Evolutionary conservation across 2,113 vertebrate species (phyloP).

Genomic region (human): DNA sequence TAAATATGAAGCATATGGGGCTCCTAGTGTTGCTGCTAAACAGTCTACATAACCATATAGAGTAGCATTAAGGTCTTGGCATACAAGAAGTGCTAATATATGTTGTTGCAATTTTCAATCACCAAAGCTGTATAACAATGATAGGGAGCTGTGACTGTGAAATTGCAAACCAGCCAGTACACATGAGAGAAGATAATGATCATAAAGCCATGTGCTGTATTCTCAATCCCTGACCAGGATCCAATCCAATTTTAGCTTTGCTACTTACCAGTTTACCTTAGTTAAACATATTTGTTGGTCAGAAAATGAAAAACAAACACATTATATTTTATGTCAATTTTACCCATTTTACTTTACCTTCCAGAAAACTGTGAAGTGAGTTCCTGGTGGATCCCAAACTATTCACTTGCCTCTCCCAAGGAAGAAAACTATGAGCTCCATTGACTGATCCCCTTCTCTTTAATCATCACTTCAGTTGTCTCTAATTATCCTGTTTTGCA

Average conservation of each 20-base stretch:
- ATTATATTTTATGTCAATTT: background rate
- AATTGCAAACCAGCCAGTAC: background rate
- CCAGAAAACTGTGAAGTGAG: background rate
- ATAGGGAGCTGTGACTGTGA: background rate
- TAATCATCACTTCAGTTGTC: background rate
- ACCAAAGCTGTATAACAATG: background rate
- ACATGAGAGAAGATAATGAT: background rate
- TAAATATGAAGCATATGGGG: background rate
- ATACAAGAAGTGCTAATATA: background rate
- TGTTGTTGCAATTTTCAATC: background rate
- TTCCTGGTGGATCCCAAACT: background rate
- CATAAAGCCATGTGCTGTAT: background rate
- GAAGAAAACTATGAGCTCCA: accelerated
- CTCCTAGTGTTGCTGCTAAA: background rate
- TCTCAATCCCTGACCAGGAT: background rate
- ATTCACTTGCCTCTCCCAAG: too few relatives aligned
- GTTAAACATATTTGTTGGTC: background rate
- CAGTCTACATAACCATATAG: background rate
- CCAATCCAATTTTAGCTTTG: background rate
- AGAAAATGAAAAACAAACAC: background rate
- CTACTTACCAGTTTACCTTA: background rate
- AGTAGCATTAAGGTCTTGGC: background rate
- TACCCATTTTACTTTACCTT: background rate
- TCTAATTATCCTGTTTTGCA: background rate
- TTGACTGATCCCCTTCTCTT: accelerated